Evolutionary conservation across 2,797 vertebrate species (phyloP), one percentile per base, ranked within the genome.

Genomic region (Pseudopleuronectes americanus): DNA sequence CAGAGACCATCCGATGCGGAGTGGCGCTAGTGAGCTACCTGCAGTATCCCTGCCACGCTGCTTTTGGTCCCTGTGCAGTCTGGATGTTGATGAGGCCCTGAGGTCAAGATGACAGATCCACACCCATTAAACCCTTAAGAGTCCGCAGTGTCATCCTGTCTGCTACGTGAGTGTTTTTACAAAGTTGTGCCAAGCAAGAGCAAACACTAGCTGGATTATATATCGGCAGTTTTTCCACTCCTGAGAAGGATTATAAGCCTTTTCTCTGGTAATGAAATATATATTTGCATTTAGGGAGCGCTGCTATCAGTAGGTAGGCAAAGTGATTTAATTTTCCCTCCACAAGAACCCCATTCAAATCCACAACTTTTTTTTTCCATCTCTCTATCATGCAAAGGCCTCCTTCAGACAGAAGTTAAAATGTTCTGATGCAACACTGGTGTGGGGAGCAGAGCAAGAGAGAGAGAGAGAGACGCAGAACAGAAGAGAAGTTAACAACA

Each of bases 21-120:
- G 76, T 57, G 86, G 92, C 88, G 88, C 90, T 86, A 53, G 66
- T 71, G 87, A 81, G 85, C 71, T 19, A 41, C 79, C 16, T 59
- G 52, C 64, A 51, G 47, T 75, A 77, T 76, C 65, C 70, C 66
- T 87, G 71, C 64, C 67, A 84, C 22, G 36, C 56, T 74, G 52
- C 64, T 73, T 77, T 79, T 26, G 43, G 63, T 67, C 28, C 79
- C 12, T 38, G 36, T 38, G 36, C 36, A 38, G 36, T 38, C 36
- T 38, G 43, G 23, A 45, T 28, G 53, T 45, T 64, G 21, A 59
- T 53, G 8, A 73, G 56, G 43, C 21, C 57, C 24, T 67, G 41
- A 24, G 63, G 60, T 85, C 67, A 81, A 33, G 36, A 76, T 60
- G 28, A 74, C 68, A 68, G 52, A 51, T 17, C 4, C n/a, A 38